Base-by-base conservation (phyloP, 2,797 vertebrate species). In the Argyrosomus regius region DNA sequence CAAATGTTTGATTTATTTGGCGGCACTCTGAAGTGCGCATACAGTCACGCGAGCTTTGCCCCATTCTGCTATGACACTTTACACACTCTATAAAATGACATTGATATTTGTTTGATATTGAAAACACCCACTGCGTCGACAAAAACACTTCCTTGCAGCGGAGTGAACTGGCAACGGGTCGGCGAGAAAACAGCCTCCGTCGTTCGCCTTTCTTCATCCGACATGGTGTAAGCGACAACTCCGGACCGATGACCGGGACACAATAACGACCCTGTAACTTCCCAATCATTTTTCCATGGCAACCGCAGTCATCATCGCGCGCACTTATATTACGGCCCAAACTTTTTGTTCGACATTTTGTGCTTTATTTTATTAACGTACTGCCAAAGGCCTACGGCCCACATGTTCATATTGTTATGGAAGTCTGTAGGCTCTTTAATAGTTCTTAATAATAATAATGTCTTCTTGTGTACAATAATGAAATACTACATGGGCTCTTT, bases 41-140 rank as follows among this genome's bases (percentile, higher is more conserved):
- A 22, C 60, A 35, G 26, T 54, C 5, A 10, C 26, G 39, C 39
- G 3, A 26, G 28, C 48, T 17, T 59, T 3, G 18, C 0, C 20
- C 16, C 18, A 26, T 26, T 54, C n/a, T 17, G 14, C 10, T 12
- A 14, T 22, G 1, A 70, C 8, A 18, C 14, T 11, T 26, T 3
- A 35, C 41, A 31, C 6, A 9, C 35, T 8, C 35, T 9, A 9
- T 39, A 39, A 39, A 39, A 9, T 39, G 8, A 39, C 8, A 9
- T 0, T 35, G 35, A 39, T 9, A 39, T 31, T 22, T 9, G 24
- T 61, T 66, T 17, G 12, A 8, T 4, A 56, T 5, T 45, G 8
- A 66, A 68, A 88, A 86, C 67, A 89, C 92, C 75, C 90, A 94
- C 93, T 58, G 81, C 77, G 85, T 92, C 91, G 31, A 68, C 66